A percentile compares a stretch with the other conserved stretches of the same genome.
Conservation (phyloP, 2,797 vertebrate genomes). For the Neopelma chrysocephalum region DNA sequence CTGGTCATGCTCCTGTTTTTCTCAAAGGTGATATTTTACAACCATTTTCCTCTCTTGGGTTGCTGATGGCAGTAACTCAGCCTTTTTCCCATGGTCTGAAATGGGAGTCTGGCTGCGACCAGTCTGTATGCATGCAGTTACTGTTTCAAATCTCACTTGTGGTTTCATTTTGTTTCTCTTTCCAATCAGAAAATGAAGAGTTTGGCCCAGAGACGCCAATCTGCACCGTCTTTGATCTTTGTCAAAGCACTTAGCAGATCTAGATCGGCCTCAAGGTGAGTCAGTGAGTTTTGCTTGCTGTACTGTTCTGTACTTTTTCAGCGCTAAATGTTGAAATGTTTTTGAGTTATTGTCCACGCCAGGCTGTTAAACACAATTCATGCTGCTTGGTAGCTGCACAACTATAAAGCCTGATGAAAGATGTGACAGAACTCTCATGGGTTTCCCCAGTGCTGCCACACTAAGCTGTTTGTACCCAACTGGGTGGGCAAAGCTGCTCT, state of each 20-base stretch:
- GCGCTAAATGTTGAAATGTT: background rate
- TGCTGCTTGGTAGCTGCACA: background rate
- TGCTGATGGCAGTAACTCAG: background rate
- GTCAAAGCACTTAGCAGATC: slow-evolving; percentile 92
- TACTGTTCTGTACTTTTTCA: background rate
- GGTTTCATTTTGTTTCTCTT: slow-evolving; percentile 55
- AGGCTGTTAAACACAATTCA: background rate
- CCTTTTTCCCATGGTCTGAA: background rate
- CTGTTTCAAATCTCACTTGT: background rate
- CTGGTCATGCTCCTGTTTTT: background rate
- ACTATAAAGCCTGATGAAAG: background rate
- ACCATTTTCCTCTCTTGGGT: background rate
- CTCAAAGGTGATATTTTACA: background rate
- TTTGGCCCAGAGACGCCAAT: slow-evolving; percentile 91
- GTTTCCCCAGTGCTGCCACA: background rate
- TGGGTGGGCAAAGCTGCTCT: background rate
- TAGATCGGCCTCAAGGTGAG: slow-evolving; percentile 86
- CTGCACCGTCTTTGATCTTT: slow-evolving; percentile 91
- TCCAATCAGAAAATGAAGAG: slow-evolving; percentile 91
- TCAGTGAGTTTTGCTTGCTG: background rate
- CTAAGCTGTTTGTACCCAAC: background rate
- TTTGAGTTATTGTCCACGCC: background rate
- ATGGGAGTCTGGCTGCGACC: background rate
- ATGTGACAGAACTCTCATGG: background rate
- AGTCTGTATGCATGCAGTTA: background rate